Conservation (phyloP, 2,797 vertebrate species). For the Kryptopterus vitreolus region DNA sequence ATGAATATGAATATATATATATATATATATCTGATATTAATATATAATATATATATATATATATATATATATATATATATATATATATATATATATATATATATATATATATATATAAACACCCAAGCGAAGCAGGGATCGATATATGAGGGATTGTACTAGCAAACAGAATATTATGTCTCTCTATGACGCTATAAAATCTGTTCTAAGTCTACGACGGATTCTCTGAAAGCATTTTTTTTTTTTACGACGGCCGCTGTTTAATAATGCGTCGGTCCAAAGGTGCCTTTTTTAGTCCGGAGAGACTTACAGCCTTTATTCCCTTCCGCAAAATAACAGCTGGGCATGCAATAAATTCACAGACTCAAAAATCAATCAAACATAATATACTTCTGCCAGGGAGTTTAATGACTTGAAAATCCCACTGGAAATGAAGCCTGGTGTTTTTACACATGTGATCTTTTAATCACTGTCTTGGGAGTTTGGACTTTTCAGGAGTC, state of each 20-base stretch:
- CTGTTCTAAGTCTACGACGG: background rate
- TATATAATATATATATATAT: no score
- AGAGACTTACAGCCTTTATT: background rate
- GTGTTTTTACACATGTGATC: background rate
- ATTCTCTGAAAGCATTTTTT: background rate
- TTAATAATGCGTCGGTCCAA: background rate
- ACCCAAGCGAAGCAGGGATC: background rate
- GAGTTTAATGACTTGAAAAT: background rate
- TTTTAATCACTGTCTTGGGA: background rate
- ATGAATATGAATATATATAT: no score
- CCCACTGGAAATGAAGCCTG: background rate
- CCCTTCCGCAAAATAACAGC: background rate
- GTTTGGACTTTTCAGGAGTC: background rate
- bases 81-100: no score
- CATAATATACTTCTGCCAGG: background rate
- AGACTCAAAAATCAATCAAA: background rate
- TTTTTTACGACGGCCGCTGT: background rate
- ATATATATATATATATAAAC: background rate
- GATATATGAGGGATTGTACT: background rate
- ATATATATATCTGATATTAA: no score
- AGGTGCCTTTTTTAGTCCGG: no score
- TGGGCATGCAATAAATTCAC: background rate
- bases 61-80: no score
- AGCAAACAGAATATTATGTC: background rate
- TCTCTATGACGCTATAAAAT: background rate